Evolutionary conservation across 1,140 invertebrate genomes (phyloP).

Genomic region (Schlechtendalia chinensis): DNA sequence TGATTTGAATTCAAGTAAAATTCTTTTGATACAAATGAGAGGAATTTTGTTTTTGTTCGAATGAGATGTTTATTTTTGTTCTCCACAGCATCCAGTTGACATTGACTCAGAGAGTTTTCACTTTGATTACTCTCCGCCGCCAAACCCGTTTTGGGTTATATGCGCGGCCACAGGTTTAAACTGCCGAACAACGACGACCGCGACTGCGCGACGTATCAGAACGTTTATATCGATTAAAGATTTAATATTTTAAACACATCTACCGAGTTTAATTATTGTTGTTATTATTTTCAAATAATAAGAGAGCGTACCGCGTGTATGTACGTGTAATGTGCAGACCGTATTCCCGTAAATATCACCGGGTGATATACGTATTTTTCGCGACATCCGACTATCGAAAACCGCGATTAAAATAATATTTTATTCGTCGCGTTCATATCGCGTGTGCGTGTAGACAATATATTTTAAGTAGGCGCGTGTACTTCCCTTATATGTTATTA

Average conservation of each 20-base stretch:
- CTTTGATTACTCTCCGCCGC: conserved; percentile 37
- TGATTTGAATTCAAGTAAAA: neutral
- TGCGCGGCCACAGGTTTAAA: neutral
- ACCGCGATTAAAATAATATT: too few species aligned
- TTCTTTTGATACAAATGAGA: conserved; percentile 15
- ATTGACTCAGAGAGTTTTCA: conserved; percentile 41
- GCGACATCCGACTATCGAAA: too few species aligned
- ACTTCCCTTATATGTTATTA: too few species aligned
- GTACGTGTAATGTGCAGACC: too few species aligned
- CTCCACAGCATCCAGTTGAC: conserved; percentile 27
- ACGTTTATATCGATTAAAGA: conserved; percentile 9
- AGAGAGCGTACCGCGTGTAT: too few species aligned
- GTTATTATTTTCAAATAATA: too few species aligned
- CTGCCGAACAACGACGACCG: neutral
- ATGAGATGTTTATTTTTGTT: conserved; percentile 27
- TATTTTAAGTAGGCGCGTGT: too few species aligned
- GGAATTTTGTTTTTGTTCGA: conserved; percentile 22
- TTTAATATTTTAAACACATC: neutral
- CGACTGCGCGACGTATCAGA: neutral
- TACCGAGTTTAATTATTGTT: neutral
- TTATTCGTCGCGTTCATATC: too few species aligned
- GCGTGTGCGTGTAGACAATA: too few species aligned
- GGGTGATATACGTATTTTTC: too few species aligned
- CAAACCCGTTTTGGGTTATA: conserved; percentile 31
- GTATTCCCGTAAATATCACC: too few species aligned